Evolutionary conservation across 2,797 vertebrate species (phyloP).

Genomic region (Dallia pectoralis): DNA sequence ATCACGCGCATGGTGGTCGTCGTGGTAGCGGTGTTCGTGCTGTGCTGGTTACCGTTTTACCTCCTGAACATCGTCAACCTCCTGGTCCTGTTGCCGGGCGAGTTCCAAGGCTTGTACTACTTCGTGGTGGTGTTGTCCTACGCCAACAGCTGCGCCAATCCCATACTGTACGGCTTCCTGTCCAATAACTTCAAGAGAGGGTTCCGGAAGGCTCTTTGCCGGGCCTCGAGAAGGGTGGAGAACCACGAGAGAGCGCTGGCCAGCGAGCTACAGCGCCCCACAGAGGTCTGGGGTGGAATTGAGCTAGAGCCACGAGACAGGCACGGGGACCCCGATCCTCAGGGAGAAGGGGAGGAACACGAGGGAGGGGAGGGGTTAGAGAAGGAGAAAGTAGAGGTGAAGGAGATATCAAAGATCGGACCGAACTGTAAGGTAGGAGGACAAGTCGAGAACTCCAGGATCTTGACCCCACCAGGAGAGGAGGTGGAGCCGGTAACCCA

Average conservation of each 20-base stretch:
- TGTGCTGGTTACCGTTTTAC: conserved; percentile 96
- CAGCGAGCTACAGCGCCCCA: conserved; percentile 57
- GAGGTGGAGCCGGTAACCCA: conserved; percentile 21
- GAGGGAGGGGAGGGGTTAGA: conserved; percentile 27
- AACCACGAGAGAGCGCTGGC: conserved; percentile 59
- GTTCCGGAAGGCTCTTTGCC: conserved; percentile 76
- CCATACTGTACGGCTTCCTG: conserved; percentile 91
- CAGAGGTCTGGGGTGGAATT: conserved; percentile 62
- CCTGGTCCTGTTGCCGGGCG: conserved; percentile 83
- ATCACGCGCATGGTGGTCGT: conserved; percentile 95
- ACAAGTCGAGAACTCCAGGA: conserved; percentile 32
- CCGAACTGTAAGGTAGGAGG: conserved; percentile 47
- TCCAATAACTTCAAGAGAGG: conserved; percentile 96
- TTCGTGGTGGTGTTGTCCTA: conserved; percentile 93
- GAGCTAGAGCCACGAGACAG: conserved; percentile 44
- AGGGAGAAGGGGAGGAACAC: conserved; percentile 16
- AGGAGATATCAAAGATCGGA: conserved; percentile 41
- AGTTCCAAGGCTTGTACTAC: conserved; percentile 86
- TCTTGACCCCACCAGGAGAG: conserved; percentile 15
- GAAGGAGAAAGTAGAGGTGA: conserved; percentile 46
- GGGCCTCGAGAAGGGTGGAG: conserved; percentile 65
- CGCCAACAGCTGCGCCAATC: conserved; percentile 96
- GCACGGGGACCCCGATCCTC: conserved; percentile 21
- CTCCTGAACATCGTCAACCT: conserved; percentile 90
- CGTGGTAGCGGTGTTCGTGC: conserved; percentile 88